Percentiles rank a stretch among this genome's conserved stretches.
phyloP scores from a whole-genome alignment of 2,888 invertebrate genomes.

The Pandemis cinnamomeana region DNA sequence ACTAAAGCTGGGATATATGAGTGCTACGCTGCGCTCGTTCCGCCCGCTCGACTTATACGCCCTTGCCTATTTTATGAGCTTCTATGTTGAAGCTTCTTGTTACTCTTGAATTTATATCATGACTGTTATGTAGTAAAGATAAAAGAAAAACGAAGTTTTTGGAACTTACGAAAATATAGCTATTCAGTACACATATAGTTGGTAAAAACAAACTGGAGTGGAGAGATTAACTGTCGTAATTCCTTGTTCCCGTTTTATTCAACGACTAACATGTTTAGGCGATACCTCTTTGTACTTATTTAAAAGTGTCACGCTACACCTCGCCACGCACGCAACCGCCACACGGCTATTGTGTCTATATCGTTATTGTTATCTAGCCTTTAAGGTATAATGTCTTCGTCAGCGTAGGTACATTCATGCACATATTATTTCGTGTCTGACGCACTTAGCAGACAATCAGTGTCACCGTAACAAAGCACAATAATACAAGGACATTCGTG shows the following conservation, averaged over 20 bases:
- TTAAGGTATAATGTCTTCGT: conserved; percentile 15
- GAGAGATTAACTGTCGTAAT: too few species aligned
- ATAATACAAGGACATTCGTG: conserved; percentile 3
- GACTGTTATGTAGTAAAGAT: too few species aligned
- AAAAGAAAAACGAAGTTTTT: too few species aligned
- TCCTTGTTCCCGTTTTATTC: not conserved
- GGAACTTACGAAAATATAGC: too few species aligned
- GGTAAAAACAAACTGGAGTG: too few species aligned
- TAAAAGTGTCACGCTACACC: not conserved
- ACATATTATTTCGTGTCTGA: conserved; percentile 6
- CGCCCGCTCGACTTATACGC: conserved; percentile 1
- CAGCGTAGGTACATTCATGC: conserved; percentile 5
- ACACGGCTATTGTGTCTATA: conserved; percentile 6
- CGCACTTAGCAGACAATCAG: conserved; percentile 16
- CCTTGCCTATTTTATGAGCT: conserved; percentile 10
- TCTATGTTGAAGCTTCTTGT: not conserved
- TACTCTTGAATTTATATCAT: too few species aligned
- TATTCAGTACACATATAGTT: too few species aligned
- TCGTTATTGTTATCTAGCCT: conserved; percentile 8
- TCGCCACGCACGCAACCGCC: not conserved
- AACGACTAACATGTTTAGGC: not conserved
- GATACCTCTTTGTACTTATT: not conserved
- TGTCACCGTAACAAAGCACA: conserved; percentile 28
- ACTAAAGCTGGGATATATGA: conserved; percentile 38
- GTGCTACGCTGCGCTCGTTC: conserved; percentile 20